Evolutionary conservation across 1,140 invertebrate species (phyloP), one percentile per base, ranked within the genome.

Genomic region (Diplogasteroides magnus): DNA sequence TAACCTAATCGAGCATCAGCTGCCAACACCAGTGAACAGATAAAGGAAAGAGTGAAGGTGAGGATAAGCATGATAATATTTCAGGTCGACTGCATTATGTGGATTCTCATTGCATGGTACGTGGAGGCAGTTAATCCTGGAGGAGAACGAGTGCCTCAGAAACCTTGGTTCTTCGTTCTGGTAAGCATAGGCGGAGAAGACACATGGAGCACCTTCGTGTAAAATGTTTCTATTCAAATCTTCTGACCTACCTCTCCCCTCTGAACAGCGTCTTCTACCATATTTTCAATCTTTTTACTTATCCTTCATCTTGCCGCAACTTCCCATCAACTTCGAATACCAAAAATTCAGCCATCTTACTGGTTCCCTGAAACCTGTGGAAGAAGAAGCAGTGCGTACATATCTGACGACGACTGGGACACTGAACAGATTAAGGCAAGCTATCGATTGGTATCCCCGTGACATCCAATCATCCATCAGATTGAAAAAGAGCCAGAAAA

Each of bases 101-200:
- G 89, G 77, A 84, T 90, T 72, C 48, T 88, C 11, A 84, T 91
- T 1, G 88, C 90, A 0, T 84, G 90, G 71, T 86, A 85, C 65
- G 85, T 91, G 2, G 90, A 91, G 81, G 88, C 88, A 77, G 65
- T 90, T 90, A 48, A 48, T 48, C 37, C 37, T 6, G 80, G 79
- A 61, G 82, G 84, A 60, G 79, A 77, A 64, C 78, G 80, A 31
- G 70, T 82, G 0, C 73, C 76, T 13, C 76, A 80, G 57, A 70
- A 73, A 55, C 77, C 72, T 2, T 79, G 68, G 66, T 81, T 77
- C 76, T 74, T 75, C 60, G 62, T 80, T 66, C 26, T 75, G 62
- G 65, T 71, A 62, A 63, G 58, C n/a, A n/a, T n/a, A n/a, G n/a
- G n/a, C n/a, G n/a, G n/a, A n/a, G n/a, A n/a, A n/a, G n/a, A n/a